Percentiles rank a stretch among this genome's conserved stretches.
These are phyloP conservation scores for Meiosimyza platycephala DNA, from an alignment of 2,888 invertebrate genomes.

Conservation along the genomic window DNA sequence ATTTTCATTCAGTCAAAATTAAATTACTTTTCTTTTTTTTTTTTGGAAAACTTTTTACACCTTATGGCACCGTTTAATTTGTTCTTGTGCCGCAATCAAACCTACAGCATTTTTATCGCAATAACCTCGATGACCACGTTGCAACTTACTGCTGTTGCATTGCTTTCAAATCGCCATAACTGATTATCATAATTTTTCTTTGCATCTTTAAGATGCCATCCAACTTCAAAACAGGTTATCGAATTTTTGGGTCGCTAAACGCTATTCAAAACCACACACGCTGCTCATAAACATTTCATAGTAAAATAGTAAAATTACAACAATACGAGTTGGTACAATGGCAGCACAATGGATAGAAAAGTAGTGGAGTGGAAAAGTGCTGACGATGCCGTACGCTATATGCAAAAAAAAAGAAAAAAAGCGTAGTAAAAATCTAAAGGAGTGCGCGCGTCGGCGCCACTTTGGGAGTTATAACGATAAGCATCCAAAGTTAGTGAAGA, in stretches of 20 bases:
- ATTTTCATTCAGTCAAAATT: too few relatives aligned
- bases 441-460: background rate
- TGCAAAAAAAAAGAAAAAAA: background rate
- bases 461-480: slow-evolving; percentile 1
- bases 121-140: background rate
- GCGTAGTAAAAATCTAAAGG: too few relatives aligned
- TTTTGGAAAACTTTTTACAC: too few relatives aligned
- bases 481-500: background rate
- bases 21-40: too few relatives aligned
- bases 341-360: background rate
- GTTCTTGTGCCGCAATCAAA: background rate
- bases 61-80: too few relatives aligned
- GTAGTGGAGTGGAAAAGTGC: background rate
- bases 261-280: slow-evolving; percentile 2
- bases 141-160: background rate
- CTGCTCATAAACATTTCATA: background rate
- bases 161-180: background rate
- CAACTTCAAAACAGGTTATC: background rate
- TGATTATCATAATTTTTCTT: slow-evolving; percentile 9
- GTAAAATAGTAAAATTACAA: background rate
- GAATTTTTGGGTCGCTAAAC: slow-evolving; percentile 4
- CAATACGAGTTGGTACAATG: background rate
- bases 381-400: background rate
- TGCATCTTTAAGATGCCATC: background rate
- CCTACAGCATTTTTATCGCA: background rate